Percentiles rank a stretch among this genome's conserved stretches.
Evolutionary conservation across 2,888 invertebrate genomes (phyloP).

Genomic region (Bursaphelenchus okinawaensis): DNA sequence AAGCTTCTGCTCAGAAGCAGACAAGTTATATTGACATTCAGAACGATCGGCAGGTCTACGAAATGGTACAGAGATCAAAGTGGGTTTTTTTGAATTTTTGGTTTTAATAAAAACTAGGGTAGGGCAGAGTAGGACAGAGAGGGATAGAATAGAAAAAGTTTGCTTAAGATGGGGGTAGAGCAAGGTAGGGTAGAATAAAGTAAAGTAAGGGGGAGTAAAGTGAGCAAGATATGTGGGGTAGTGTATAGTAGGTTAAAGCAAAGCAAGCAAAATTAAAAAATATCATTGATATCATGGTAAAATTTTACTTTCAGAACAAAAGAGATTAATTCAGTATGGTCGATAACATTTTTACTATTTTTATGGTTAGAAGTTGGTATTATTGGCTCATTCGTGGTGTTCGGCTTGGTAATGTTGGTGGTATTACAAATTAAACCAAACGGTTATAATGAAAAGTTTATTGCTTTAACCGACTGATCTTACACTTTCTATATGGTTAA

Average conservation of each 20-base stretch:
- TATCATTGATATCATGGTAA: background rate
- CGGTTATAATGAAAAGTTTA: background rate
- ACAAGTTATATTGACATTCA: conserved; percentile 21
- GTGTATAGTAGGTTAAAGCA: no score
- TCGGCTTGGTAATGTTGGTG: conserved; percentile 29
- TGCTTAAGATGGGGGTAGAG: no score
- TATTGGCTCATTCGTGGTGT: conserved; percentile 20
- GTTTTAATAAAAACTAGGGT: background rate
- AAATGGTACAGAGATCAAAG: conserved; percentile 24
- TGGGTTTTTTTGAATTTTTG: background rate
- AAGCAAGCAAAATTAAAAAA: no score
- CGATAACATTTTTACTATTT: conserved; percentile 26
- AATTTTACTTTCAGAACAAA: conserved; percentile 21
- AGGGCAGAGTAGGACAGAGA: no score
- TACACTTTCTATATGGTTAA: no score
- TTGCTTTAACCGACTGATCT: no score
- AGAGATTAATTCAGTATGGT: conserved; percentile 30
- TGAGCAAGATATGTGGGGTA: no score
- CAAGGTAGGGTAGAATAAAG: no score
- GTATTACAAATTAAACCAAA: conserved; percentile 25
- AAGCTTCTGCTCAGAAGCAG: background rate
- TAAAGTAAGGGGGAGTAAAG: no score
- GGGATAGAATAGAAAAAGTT: no score
- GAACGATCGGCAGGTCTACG: conserved; percentile 22
- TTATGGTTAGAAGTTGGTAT: conserved; percentile 19